Evolutionary conservation across 2,113 vertebrate genomes (phyloP).

Genomic region (Mixornis gularis): DNA sequence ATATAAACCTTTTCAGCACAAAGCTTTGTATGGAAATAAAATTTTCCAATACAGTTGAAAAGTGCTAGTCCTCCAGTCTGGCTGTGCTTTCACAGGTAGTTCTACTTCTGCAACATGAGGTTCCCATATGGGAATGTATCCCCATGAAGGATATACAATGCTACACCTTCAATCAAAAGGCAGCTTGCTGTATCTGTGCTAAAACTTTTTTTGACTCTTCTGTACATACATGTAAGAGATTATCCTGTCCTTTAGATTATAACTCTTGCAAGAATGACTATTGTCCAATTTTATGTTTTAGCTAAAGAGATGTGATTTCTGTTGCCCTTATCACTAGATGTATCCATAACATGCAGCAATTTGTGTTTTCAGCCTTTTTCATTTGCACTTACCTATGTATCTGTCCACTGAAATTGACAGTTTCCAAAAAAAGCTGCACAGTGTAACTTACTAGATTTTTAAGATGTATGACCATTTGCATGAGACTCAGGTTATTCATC

Average conservation of each 20-base stretch:
- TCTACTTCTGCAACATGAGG: not conserved
- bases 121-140: not conserved
- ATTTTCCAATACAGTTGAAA: not conserved
- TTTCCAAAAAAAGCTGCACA: not conserved
- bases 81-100: not conserved
- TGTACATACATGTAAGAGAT: not conserved
- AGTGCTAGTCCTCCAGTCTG: not conserved
- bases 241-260: not conserved
- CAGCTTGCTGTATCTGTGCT: not conserved
- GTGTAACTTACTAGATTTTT: not conserved
- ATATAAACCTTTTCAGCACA: not conserved
- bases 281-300: not conserved
- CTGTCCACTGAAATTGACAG: not conserved
- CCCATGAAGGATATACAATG: not conserved
- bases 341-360: accelerated
- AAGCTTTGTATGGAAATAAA: not conserved
- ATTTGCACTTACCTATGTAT: not conserved
- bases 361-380: not conserved
- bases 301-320: not conserved
- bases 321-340: not conserved
- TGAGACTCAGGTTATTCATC: not conserved
- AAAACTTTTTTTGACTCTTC: not conserved
- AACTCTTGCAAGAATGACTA: not conserved
- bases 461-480: not conserved
- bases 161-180: not conserved